Percentiles rank a stretch among this genome's conserved stretches.
Evolutionary conservation across 2,888 invertebrate genomes (phyloP).

Genomic region (Prosopocoilus inquinatus): DNA sequence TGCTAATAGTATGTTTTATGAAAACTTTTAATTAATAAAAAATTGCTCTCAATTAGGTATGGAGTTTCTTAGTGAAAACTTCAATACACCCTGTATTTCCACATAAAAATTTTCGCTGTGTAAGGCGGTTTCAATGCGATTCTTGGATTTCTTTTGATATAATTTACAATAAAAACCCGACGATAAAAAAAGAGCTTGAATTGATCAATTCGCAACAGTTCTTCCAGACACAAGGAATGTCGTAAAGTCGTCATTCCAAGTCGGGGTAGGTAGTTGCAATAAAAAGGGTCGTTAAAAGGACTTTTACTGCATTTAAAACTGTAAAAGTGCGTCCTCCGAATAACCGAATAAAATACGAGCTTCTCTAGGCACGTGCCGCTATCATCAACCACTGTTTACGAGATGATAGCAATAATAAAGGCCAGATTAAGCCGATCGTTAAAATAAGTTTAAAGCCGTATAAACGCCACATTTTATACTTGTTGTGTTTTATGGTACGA

Average conservation of each 20-base stretch:
- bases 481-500: constrained; percentile 47
- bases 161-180: too few relatives aligned
- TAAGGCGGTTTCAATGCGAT: too few relatives aligned
- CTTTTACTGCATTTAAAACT: constrained; percentile 53
- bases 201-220: not conserved
- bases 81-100: too few relatives aligned
- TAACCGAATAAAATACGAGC: constrained; percentile 47
- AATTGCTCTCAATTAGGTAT: too few relatives aligned
- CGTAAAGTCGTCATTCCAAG: constrained; percentile 34
- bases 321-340: constrained; percentile 49
- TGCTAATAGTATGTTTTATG: too few relatives aligned
- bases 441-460: constrained; percentile 47
- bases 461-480: constrained; percentile 50
- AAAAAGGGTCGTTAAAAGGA: constrained; percentile 51
- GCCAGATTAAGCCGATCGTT: constrained; percentile 50
- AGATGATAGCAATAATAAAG: constrained; percentile 50
- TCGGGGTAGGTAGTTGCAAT: constrained; percentile 49
- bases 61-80: too few relatives aligned
- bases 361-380: constrained; percentile 48
- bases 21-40: too few relatives aligned
- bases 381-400: constrained; percentile 43
- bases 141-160: too few relatives aligned
- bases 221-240: constrained; percentile 19
- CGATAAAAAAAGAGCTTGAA: constrained; percentile 21
- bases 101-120: too few relatives aligned